Evolutionary conservation across 2,888 invertebrate genomes (phyloP), one percentile per base, ranked within the genome.

Genomic region (Nowickia ferox): DNA sequence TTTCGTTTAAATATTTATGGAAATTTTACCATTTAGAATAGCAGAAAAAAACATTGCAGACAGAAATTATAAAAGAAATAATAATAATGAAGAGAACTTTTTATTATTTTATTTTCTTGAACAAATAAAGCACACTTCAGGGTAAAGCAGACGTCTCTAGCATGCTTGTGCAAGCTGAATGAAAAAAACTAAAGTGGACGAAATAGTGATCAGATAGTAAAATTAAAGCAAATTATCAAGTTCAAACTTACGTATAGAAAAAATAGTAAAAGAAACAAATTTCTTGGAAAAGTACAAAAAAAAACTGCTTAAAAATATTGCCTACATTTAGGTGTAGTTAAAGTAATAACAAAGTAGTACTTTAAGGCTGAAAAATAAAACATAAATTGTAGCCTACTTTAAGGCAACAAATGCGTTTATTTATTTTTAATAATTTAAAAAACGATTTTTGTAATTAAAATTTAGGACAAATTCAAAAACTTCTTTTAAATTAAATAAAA

Each of bases 1-100:
- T 78, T 78, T 78, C 19, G 22, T 66, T 66, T 77, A 65, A 85
- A 85, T 74, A 82, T 84, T 80, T 84, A 84, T 84, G 84, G 22
- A 85, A 78, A 81, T 77, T 78, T 30, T 78, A 63, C 74, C 42
- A 48, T 66, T 66, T 51, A 61, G 51, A 38, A 75, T 69, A 44
- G n/a, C 11, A 80, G 42, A 51, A 30, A 74, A 51, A 42, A 74
- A 44, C 38, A 22, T 38, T n/a, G 22, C 10, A 53, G n/a, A 80
- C 30, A 80, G 65, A 71, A 17, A 69, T 59, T 11, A 40, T 30
- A 53, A 51, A 42, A 55, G 44, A 44, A 30, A 57, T 46, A 48
- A 72, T 57, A 72, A 74, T 74, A 81, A 80, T 74, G 66, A 74
- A 74, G 74, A 59, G 66, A 81, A 75, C 6, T 77, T 57, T 53